These are phyloP conservation scores for Lagenorhynchus albirostris DNA, from an alignment of 2,113 vertebrate species.

Conservation along the genomic window DNA sequence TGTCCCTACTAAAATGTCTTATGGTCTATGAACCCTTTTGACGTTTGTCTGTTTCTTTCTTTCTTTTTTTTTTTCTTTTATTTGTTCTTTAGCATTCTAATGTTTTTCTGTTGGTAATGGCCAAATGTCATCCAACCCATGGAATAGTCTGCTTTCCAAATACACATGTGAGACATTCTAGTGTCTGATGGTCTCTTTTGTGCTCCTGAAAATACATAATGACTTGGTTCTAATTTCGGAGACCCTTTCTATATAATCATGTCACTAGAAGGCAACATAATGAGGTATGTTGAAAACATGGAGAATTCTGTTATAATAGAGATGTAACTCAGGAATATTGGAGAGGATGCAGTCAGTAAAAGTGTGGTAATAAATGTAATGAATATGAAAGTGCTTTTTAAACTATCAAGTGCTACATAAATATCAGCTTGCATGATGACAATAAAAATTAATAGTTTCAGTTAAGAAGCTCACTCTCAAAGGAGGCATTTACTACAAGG, in stretches of 20 bases:
- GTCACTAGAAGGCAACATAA: constrained; percentile 50
- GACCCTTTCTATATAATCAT: constrained; percentile 55
- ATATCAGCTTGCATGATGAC: background rate
- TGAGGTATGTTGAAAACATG: background rate
- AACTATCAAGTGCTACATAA: background rate
- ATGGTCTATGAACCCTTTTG: background rate
- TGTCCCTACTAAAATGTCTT: constrained; percentile 60
- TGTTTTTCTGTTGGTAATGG: constrained; percentile 66
- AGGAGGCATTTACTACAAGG: background rate
- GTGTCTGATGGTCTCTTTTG: constrained; percentile 58
- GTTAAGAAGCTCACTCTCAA: background rate
- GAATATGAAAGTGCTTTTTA: background rate
- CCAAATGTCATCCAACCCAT: constrained; percentile 38
- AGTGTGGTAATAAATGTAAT: background rate
- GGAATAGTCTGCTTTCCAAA: background rate
- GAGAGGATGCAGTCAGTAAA: background rate
- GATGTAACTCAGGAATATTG: background rate
- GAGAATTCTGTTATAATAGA: background rate
- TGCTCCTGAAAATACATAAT: constrained; percentile 67
- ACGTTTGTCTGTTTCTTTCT: background rate
- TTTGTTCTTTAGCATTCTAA: constrained; percentile 55
- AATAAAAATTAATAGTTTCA: background rate
- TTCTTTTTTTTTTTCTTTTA: background rate
- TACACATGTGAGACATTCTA: background rate
- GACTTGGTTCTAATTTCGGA: constrained; percentile 68